Percentiles rank a stretch among this genome's conserved stretches.
Conservation (phyloP, 2,888 invertebrate genomes). For the Oxyteleia sp. region DNA sequence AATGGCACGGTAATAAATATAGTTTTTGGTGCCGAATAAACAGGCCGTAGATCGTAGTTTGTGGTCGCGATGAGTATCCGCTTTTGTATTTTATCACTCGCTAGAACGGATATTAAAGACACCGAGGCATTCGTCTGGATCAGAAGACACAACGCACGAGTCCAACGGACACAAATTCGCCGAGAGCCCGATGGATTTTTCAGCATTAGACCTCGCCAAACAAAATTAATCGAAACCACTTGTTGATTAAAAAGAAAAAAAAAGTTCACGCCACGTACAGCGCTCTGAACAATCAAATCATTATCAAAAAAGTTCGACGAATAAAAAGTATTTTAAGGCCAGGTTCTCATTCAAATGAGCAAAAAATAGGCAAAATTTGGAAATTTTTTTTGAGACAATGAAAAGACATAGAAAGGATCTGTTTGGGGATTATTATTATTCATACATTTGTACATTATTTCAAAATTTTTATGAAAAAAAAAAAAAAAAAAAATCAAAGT, state of each 20-base stretch:
- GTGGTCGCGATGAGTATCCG: background rate
- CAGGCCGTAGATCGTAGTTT: slow-evolving; percentile 5
- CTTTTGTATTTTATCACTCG: background rate
- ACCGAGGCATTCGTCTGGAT: slow-evolving; percentile 13
- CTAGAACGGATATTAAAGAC: slow-evolving; percentile 15
- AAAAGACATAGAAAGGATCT: no score
- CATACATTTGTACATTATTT: no score
- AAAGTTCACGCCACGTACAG: no score
- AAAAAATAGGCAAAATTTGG: no score
- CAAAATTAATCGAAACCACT: background rate
- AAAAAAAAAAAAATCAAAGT: no score
- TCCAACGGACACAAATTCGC: slow-evolving; percentile 8
- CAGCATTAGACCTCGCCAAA: background rate
- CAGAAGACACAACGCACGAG: background rate
- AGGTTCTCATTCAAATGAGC: no score
- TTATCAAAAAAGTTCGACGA: no score
- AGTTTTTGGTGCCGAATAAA: background rate
- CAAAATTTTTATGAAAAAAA: no score
- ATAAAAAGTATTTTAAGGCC: no score
- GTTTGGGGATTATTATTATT: no score
- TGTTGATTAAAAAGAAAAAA: background rate
- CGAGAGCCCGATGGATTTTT: background rate
- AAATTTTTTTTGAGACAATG: no score
- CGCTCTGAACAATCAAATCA: no score
- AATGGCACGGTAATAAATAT: background rate